phyloP scores from a whole-genome alignment of 2,113 vertebrate species.

The Sminthopsis crassicaudata region DNA sequence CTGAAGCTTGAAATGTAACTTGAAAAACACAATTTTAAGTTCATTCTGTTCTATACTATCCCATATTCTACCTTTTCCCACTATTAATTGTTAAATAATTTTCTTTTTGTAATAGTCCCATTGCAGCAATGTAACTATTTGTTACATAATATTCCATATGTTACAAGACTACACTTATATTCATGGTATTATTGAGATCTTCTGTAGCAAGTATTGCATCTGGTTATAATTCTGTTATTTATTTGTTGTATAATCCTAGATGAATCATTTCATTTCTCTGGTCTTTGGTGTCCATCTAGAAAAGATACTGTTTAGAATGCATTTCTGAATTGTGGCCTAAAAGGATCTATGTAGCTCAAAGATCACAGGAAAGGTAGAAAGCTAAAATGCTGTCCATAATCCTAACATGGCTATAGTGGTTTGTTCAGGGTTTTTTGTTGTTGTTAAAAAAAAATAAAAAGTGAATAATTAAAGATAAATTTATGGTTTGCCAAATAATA shows the following conservation, averaged over 20 bases:
- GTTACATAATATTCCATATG: not conserved
- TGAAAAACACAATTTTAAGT: too few species aligned
- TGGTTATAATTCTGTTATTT: not conserved
- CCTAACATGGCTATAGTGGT: not conserved
- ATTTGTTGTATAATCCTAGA: not conserved
- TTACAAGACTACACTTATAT: not conserved
- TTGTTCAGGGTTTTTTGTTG: too few species aligned
- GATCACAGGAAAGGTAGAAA: not conserved
- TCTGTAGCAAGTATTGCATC: not conserved
- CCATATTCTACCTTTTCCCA: not conserved
- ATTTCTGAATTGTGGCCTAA: not conserved
- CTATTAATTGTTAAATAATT: not conserved
- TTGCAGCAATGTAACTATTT: not conserved
- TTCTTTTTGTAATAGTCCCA: not conserved
- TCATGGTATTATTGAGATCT: not conserved
- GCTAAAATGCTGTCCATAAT: not conserved
- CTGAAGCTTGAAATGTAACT: too few species aligned
- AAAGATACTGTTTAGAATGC: not conserved
- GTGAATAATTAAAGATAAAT: not conserved
- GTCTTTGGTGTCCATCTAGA: not conserved
- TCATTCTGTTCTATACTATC: too few species aligned
- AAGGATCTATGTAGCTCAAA: not conserved
- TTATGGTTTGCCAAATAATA: not conserved
- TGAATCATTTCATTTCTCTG: not conserved
- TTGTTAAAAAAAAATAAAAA: not conserved